Base-by-base conservation (phyloP, 1,140 invertebrate genomes). In the Gryon sp. region DNA sequence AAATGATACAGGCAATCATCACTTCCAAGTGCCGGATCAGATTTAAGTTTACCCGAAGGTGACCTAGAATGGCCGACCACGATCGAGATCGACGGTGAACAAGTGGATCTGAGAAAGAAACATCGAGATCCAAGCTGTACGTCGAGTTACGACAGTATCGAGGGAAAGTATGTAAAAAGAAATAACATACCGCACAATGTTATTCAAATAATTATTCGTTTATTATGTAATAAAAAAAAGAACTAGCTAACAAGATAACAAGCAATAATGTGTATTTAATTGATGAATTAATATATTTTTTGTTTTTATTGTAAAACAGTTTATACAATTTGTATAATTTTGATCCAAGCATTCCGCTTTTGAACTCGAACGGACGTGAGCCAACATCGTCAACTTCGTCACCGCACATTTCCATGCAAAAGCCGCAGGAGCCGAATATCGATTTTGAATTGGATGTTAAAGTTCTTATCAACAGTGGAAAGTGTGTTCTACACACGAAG, bases 381-480 rank as follows among this genome's bases (percentile, higher is more conserved):
- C 84, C 90, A 82, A 60, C 80, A 41, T 82, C 86, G 52, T 80
- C 82, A 24, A 80, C 85, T 1, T 89, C 87, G 0, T 88, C 86
- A 2, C 83, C 87, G 0, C 88, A 90, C 38, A 84, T 85, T 81
- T 86, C 87, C 20, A 68, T 84, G 59, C 88, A 90, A 32, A 94
- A 94, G 81, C 89, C 92, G 2, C 92, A 94, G 65, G 97, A 99
- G 83, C 97, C 97, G 0, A 98, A 95, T 81, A 96, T 99, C 65
- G 97, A 99, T 86, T 96, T 99, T 85, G 97, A 99, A 84, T 89
- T 99, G 68, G 97, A 99, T 87, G 95, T 99, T 0, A 98, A 98
- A 89, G 96, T 99, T 20, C 92, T 98, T 60, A 98, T 99, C 46
- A 98, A 98, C 83, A 97, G 96, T 79, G 98, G 97, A 0, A 98